These are phyloP conservation scores for Brachionus asplanchnoidis DNA, from an alignment of 1,140 invertebrate species.

Conservation along the genomic window DNA sequence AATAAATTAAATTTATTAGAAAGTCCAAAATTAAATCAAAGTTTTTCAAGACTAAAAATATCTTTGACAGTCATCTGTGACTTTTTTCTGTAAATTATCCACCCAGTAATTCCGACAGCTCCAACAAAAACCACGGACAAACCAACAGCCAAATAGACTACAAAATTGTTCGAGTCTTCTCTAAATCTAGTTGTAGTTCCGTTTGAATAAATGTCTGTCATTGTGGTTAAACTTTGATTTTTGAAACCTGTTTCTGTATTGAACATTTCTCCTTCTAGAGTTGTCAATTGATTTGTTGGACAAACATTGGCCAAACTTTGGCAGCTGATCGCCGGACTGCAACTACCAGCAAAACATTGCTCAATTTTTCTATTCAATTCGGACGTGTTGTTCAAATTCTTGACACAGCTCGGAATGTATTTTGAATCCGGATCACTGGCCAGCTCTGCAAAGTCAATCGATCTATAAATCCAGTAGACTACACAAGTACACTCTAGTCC, in stretches of 20 bases:
- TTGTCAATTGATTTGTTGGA: neutral
- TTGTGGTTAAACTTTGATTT: neutral
- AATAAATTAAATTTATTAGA: too few relatives aligned
- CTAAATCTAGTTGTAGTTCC: neutral
- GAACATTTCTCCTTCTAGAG: neutral
- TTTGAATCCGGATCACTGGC: neutral
- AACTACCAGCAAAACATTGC: neutral
- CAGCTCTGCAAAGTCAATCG: neutral
- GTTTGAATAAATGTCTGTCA: neutral
- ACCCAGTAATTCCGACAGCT: neutral
- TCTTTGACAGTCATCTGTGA: neutral
- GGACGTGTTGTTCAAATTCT: neutral
- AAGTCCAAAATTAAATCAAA: neutral
- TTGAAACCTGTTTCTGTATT: neutral
- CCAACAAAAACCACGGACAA: neutral
- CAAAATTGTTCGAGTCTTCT: neutral
- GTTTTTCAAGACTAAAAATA: neutral
- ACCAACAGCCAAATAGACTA: neutral
- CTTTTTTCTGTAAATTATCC: neutral
- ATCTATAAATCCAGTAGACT: slow-evolving; percentile 29
- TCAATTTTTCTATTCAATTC: neutral
- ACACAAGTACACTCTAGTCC: slow-evolving; percentile 6
- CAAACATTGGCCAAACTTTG: neutral
- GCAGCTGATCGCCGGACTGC: neutral
- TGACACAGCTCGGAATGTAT: slow-evolving; percentile 6